Conservation (phyloP, 2,113 vertebrate species). For the Cepphus grylle region DNA sequence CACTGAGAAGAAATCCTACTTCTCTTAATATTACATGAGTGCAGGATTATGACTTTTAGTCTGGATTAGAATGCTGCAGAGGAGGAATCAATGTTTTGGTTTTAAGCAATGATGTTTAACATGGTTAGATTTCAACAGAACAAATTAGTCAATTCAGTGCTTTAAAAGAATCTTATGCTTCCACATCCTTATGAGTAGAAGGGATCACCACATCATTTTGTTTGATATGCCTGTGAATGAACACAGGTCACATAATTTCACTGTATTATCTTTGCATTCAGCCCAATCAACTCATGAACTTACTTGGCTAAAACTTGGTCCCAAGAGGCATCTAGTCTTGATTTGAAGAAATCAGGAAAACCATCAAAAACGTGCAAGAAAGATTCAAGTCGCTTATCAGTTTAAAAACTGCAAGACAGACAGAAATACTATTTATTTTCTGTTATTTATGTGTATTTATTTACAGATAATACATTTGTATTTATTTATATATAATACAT, state of each 20-base stretch:
- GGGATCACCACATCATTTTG: not conserved
- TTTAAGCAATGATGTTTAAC: not conserved
- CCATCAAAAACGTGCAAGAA: not conserved
- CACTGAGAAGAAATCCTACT: not conserved
- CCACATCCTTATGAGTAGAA: not conserved
- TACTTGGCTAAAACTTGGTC: not conserved
- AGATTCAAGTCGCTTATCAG: not conserved
- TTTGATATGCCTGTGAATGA: not conserved
- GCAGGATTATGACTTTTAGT: not conserved
- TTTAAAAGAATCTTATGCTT: not conserved
- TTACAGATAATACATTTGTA: not conserved
- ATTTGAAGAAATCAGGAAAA: not conserved
- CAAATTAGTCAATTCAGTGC: not conserved
- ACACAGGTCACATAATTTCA: not conserved
- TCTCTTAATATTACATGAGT: not conserved
- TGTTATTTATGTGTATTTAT: not conserved
- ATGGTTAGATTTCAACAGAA: not conserved
- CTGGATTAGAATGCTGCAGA: not conserved
- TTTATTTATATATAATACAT: not conserved
- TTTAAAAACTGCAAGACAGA: not conserved
- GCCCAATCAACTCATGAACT: not conserved
- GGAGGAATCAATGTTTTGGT: not conserved
- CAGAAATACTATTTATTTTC: not conserved
- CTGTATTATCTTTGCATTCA: not conserved
- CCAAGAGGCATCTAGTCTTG: not conserved